Percentiles rank a stretch among this genome's conserved stretches.
phyloP scores from a whole-genome alignment of 2,888 invertebrate species.

The Volucella inflata region DNA sequence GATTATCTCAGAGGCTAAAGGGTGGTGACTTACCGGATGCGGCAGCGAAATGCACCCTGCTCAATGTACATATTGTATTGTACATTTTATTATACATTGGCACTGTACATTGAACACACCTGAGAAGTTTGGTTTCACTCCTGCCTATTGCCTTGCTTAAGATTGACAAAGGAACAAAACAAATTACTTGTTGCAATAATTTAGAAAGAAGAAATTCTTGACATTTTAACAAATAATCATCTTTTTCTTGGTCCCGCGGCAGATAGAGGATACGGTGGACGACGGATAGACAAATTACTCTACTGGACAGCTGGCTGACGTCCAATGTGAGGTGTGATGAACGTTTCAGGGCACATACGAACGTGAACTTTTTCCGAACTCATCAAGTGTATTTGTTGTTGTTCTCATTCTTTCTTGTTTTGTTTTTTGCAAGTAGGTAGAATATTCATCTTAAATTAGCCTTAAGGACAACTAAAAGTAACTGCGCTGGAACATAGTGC shows the following conservation, averaged over 20 bases:
- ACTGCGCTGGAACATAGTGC: constrained; percentile 64
- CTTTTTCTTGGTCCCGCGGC: constrained; percentile 61
- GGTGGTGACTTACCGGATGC: constrained; percentile 75
- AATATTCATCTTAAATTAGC: constrained; percentile 68
- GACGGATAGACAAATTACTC: constrained; percentile 74
- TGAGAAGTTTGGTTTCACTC: constrained; percentile 57
- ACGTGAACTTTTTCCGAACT: constrained; percentile 55
- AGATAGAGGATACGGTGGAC: constrained; percentile 49
- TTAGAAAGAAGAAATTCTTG: constrained; percentile 70
- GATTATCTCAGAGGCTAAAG: constrained; percentile 72
- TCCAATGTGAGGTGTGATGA: constrained; percentile 74
- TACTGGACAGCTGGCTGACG: constrained; percentile 74
- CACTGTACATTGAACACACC: not conserved
- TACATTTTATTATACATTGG: too few species aligned
- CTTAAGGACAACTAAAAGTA: constrained; percentile 59
- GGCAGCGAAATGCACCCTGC: constrained; percentile 57
- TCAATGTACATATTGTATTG: too few species aligned
- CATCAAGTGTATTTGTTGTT: not conserved
- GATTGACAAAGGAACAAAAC: constrained; percentile 74
- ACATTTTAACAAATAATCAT: constrained; percentile 75
- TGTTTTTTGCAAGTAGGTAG: constrained; percentile 44
- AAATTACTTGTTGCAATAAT: constrained; percentile 68
- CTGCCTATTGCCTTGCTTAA: constrained; percentile 50
- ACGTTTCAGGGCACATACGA: constrained; percentile 72
- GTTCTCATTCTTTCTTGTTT: constrained; percentile 15